These are phyloP conservation scores for Coptodon rendalli DNA, from an alignment of 2,113 vertebrate species.

Conservation along the genomic window DNA sequence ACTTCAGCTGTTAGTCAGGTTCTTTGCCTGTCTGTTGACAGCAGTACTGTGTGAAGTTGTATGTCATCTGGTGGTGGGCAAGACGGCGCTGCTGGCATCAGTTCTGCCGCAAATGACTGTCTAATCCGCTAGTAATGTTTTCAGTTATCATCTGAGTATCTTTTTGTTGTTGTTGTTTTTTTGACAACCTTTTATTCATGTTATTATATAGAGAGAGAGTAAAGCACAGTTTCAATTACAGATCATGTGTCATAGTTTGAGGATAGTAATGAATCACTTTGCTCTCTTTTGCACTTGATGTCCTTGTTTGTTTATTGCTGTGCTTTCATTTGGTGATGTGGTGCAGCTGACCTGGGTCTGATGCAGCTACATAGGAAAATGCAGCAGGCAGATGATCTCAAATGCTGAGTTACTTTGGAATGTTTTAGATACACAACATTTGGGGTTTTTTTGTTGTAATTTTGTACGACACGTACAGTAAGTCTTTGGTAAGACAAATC, in stretches of 20 bases:
- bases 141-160: background rate
- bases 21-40: background rate
- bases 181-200: background rate
- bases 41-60: background rate
- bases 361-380: background rate
- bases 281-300: background rate
- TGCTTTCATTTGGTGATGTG: background rate
- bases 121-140: background rate
- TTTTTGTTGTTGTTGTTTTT: background rate
- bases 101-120: background rate
- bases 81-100: background rate
- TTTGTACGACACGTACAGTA: background rate
- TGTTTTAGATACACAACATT: background rate
- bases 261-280: background rate
- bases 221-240: background rate
- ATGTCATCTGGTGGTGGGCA: background rate
- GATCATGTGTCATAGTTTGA: background rate
- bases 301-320: background rate
- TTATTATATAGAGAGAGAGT: background rate
- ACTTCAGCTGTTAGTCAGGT: background rate
- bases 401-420: background rate
- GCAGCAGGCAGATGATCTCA: background rate
- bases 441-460: accelerated
- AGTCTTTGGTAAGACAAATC: background rate
- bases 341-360: background rate